phyloP scores from a whole-genome alignment of 2,113 vertebrate genomes.

The Hylia prasina region DNA sequence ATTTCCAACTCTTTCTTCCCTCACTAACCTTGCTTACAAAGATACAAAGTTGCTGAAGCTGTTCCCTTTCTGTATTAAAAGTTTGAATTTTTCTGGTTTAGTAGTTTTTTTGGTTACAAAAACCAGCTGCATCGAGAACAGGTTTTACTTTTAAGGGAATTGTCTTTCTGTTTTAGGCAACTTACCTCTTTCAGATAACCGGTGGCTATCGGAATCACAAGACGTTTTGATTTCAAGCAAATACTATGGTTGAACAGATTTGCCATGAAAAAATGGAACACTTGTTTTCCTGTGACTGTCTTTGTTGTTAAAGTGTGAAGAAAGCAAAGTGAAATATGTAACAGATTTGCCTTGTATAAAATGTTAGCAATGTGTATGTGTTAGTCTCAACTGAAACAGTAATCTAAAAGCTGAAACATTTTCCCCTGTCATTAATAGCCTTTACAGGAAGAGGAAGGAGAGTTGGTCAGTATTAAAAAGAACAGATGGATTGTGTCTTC shows the following conservation, averaged over 20 bases:
- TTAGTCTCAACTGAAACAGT: not conserved
- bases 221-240: not conserved
- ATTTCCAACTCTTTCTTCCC: not conserved
- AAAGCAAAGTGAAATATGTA: not conserved
- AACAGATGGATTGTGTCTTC: not conserved
- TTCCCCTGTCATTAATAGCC: not conserved
- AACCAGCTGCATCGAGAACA: not conserved
- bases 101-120: not conserved
- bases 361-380: not conserved
- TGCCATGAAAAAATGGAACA: not conserved
- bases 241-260: not conserved
- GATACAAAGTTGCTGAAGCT: not conserved
- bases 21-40: not conserved
- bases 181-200: not conserved
- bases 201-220: not conserved
- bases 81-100: not conserved
- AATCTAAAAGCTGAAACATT: not conserved
- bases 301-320: conserved; percentile 7
- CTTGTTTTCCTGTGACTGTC: not conserved
- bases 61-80: not conserved
- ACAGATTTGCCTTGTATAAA: not conserved
- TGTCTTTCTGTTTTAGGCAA: not conserved
- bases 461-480: not conserved
- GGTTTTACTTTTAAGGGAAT: not conserved
- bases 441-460: not conserved